Evolutionary conservation across 2,888 invertebrate genomes (phyloP), one percentile per base, ranked within the genome.

Genomic region (Cephonodes hylas): DNA sequence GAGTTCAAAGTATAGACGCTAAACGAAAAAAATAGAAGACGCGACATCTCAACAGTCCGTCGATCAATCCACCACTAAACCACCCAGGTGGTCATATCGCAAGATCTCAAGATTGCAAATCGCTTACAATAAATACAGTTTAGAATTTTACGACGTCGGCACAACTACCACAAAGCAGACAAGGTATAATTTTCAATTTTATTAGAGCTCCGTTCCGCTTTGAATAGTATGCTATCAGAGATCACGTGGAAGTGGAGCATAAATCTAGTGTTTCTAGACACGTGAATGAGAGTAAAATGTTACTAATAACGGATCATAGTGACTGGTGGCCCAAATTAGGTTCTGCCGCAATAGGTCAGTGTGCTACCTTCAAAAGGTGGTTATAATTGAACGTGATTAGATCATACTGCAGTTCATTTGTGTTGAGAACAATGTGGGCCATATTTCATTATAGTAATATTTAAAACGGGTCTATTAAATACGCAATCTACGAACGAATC

Each of bases 321-420:
- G 10, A 27, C 20, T 31, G 53, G 53, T 53, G 3, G 8, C 3
- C 4, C 7, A 15, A 31, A 53, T 53, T 53, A 53, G 53, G 53
- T 53, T 31, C 31, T 18, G 10, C 84, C 82, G 66, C 84, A 85
- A 84, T 75, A 76, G 71, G 70, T 77, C 75, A 75, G 64, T 63
- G 46, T 67, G 65, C 68, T 65, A 58, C 61, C 63, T 69, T 66
- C 64, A 71, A 72, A 46, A 60, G 25, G 58, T 48, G 15, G 1
- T 38, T 10, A 61, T 59, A 22, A 61, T 68, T 68, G 62, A 62
- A 63, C 53, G 18, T 18, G 53, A 53, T 53, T 53, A 31, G 27
- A 53, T 53, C 53, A 53, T 31, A 31, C 18, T n/a, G 27, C 53
- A 15, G 22, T 46, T 38, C 38, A 38, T 38, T 38, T 38, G 38